phyloP scores from a whole-genome alignment of 1,140 invertebrate genomes.

The Bombus breviceps region DNA sequence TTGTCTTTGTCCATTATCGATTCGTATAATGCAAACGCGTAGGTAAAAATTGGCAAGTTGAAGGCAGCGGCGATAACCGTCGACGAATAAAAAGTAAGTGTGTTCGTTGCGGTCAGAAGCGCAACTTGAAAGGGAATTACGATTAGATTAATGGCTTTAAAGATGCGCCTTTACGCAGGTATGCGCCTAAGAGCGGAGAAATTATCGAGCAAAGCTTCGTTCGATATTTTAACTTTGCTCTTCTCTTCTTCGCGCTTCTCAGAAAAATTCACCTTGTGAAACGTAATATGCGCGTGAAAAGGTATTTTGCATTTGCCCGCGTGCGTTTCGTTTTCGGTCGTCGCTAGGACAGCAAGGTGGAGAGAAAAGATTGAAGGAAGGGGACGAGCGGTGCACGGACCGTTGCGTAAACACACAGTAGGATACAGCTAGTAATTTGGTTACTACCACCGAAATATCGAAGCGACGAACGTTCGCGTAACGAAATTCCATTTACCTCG shows the following conservation, averaged over 20 bases:
- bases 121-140: neutral
- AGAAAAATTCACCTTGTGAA: neutral
- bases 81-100: neutral
- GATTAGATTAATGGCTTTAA: neutral
- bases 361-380: slow-evolving; percentile 9
- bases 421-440: neutral
- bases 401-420: slow-evolving; percentile 20
- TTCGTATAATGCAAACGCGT: neutral
- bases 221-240: neutral
- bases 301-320: neutral
- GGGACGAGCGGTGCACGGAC: neutral
- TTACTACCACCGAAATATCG: slow-evolving; percentile 1
- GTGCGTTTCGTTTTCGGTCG: neutral
- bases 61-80: neutral
- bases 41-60: neutral
- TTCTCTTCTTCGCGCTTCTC: no score
- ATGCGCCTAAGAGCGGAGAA: neutral
- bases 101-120: neutral
- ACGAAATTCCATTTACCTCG: neutral
- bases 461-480: neutral
- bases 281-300: neutral
- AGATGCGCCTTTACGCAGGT: neutral
- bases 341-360: neutral
- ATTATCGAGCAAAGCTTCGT: neutral
- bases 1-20: neutral